Percentiles rank a stretch among this genome's conserved stretches.
These are phyloP conservation scores for Megaleporinus macrocephalus DNA, from an alignment of 2,113 vertebrate species.

Conservation along the genomic window DNA sequence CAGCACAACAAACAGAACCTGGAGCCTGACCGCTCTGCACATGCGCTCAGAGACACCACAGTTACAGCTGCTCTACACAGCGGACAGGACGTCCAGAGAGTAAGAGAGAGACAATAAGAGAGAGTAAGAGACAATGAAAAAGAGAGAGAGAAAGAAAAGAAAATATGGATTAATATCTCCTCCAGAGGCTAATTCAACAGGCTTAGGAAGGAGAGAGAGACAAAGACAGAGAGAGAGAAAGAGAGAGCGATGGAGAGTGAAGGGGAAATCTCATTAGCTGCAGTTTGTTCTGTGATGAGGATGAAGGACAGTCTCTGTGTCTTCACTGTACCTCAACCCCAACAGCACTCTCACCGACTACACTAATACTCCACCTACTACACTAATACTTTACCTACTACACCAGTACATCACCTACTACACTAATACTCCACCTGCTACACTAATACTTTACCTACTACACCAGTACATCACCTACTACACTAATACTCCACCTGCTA, in stretches of 20 bases:
- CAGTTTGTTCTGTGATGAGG: slow-evolving; percentile 54
- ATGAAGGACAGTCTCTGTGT: slow-evolving; percentile 38
- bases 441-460: too few relatives aligned
- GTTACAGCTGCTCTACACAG: slow-evolving; percentile 16
- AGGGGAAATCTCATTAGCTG: slow-evolving; percentile 56
- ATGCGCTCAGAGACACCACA: background rate
- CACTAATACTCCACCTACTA: too few relatives aligned
- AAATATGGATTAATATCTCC: slow-evolving; percentile 39
- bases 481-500: too few relatives aligned
- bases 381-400: too few relatives aligned
- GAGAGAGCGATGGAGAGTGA: background rate
- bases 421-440: too few relatives aligned
- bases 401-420: too few relatives aligned
- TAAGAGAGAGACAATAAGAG: background rate
- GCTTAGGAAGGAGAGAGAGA: slow-evolving; percentile 27
- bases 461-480: too few relatives aligned
- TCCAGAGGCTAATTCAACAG: slow-evolving; percentile 45
- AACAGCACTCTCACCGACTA: too few relatives aligned
- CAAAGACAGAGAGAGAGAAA: too few relatives aligned
- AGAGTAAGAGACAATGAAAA: background rate
- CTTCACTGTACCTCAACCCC: too few relatives aligned
- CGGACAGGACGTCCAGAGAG: background rate
- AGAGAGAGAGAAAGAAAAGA: slow-evolving; percentile 1
- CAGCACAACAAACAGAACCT: background rate
- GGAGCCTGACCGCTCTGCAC: background rate